phyloP scores from a whole-genome alignment of 2,888 invertebrate genomes.

The Xylota segnis region DNA sequence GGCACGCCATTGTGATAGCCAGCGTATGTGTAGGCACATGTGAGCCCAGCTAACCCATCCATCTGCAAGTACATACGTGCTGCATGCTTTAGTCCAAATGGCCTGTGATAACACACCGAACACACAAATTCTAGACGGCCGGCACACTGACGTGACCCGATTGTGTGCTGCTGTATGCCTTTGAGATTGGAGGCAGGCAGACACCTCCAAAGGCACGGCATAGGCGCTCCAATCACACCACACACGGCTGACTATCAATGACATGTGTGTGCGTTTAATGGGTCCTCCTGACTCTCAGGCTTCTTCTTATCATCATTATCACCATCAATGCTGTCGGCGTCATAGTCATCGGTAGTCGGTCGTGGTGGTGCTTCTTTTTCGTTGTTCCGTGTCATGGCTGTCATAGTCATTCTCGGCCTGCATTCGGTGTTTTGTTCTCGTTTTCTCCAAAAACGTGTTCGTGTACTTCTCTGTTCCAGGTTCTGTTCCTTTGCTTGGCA shows the following conservation, averaged over 20 bases:
- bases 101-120: constrained; percentile 29
- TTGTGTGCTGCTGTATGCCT: constrained; percentile 39
- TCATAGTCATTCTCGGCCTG: constrained; percentile 63
- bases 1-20: neutral
- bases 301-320: constrained; percentile 60
- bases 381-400: constrained; percentile 39
- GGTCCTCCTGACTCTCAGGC: constrained; percentile 34
- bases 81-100: constrained; percentile 1
- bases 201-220: constrained; percentile 26
- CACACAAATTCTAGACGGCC: constrained; percentile 46
- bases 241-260: constrained; percentile 39
- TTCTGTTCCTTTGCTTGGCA: constrained; percentile 46
- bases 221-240: constrained; percentile 30
- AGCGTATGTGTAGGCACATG: neutral
- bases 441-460: constrained; percentile 65
- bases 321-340: constrained; percentile 41
- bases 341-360: constrained; percentile 1
- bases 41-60: neutral
- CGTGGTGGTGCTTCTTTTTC: constrained; percentile 36
- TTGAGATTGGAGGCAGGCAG: constrained; percentile 51
- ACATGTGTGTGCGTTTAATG: constrained; percentile 49
- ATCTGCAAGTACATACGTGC: neutral
- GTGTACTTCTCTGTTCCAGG: constrained; percentile 39
- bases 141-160: constrained; percentile 61
- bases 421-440: constrained; percentile 63